Base-by-base conservation (phyloP, 2,797 vertebrate species). In the Alauda arvensis region DNA sequence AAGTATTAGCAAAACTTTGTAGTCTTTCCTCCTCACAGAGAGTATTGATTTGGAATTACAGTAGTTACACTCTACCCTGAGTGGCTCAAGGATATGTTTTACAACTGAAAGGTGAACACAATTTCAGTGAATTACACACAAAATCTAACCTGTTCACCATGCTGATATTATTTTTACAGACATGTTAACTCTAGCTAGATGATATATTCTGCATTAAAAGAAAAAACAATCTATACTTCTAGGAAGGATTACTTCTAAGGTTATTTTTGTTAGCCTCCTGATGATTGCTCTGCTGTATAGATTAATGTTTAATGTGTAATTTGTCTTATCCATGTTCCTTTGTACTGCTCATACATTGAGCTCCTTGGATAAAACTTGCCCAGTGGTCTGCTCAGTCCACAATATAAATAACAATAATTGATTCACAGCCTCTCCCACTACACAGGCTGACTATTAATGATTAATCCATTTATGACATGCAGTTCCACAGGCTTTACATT, bases 261-360 rank as follows among this genome's bases (percentile, higher is more conserved):
- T 78, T 70, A 69, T 83, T 89, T 87, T 63, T 71, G 40, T 62
- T 83, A 37, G 28, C 76, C 20, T 88, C 63, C 60, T 28, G 55
- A 72, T 90, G 53, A 85, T 78, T 89, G 74, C 49, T 90, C n/a
- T 67, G 46, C 67, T 89, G 29, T 85, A 72, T 10, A 83, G 67
- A 91, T 85, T 87, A 89, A 90, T 70, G 67, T 87, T 92, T 85
- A 90, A 91, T 56, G 21, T 67, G 56, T 14, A 56, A 91, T 83
- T 92, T 83, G 23, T 63, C 67, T 93, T 92, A 93, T 81, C 85
- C 6, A 1, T 74, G 83, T 89, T 92, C 83, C 87, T 89, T 91
- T 87, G 56, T 57, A 87, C 77, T 93, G 78, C 29, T 91, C 34
- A 77, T 29, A 42, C 45, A 78, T 9, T 5, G 45, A 90, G 45